A percentile compares a stretch with the other conserved stretches of the same genome.
These are phyloP conservation scores for Luperina nickerlii DNA, from an alignment of 2,888 invertebrate species.

Conservation along the genomic window DNA sequence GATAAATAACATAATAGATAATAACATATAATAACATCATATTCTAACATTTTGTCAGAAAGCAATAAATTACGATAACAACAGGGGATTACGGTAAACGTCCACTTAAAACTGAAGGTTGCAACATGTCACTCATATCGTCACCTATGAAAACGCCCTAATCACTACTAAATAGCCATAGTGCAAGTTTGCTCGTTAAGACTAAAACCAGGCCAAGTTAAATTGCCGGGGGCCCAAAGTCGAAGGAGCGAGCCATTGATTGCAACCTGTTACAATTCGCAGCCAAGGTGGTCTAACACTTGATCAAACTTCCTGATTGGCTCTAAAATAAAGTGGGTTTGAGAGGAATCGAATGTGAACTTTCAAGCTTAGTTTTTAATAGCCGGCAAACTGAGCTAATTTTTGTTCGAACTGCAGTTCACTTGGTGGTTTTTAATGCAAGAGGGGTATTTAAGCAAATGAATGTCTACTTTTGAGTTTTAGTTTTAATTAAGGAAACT, in stretches of 20 bases:
- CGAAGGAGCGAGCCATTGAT: constrained; percentile 60
- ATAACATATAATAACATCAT: too few relatives aligned
- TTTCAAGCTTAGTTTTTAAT: constrained; percentile 30
- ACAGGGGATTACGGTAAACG: neutral
- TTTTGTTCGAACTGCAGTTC: neutral
- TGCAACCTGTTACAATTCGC: constrained; percentile 65
- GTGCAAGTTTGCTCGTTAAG: constrained; percentile 63
- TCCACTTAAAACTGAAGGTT: neutral
- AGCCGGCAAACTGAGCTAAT: neutral
- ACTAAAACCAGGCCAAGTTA: constrained; percentile 59
- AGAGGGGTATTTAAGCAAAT: neutral
- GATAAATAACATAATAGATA: too few relatives aligned
- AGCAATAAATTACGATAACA: neutral
- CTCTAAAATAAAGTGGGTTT: constrained; percentile 50
- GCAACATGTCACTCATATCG: neutral
- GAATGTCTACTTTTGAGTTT: neutral
- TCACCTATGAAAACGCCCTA: constrained; percentile 33
- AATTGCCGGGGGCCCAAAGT: constrained; percentile 54
- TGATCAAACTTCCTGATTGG: constrained; percentile 61
- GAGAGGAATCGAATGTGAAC: constrained; percentile 20
- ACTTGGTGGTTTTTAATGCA: neutral
- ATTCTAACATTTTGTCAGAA: neutral
- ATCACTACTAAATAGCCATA: constrained; percentile 46
- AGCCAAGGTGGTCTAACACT: constrained; percentile 52
- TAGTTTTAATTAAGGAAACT: constrained; percentile 16